A percentile compares a stretch with the other conserved stretches of the same genome.
phyloP scores from a whole-genome alignment of 2,113 vertebrate genomes.

The Sceloporus undulatus region DNA sequence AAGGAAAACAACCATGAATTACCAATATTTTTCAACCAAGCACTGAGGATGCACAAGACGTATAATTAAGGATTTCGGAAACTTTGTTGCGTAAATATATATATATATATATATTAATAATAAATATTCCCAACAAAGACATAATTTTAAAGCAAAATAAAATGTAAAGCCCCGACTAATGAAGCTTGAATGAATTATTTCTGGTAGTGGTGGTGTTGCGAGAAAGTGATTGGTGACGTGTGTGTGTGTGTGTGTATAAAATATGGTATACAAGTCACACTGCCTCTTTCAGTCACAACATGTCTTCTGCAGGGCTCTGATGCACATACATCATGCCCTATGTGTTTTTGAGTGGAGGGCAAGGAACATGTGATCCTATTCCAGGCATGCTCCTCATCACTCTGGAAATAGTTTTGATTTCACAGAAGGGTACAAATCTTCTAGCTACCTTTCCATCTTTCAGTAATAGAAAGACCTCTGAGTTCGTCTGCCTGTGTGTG shows the following conservation, averaged over 20 bases:
- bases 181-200: constrained; percentile 1
- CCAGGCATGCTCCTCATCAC: constrained; percentile 34
- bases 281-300: neutral
- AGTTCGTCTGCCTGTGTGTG: neutral
- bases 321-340: neutral
- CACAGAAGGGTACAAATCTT: constrained; percentile 21
- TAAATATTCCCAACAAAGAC: neutral
- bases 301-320: constrained; percentile 13
- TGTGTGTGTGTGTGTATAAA: too few relatives aligned
- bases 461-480: constrained; percentile 8
- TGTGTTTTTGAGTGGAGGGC: constrained; percentile 47
- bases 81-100: neutral
- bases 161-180: neutral
- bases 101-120: neutral
- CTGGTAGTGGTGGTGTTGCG: neutral
- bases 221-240: neutral
- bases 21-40: constrained; percentile 9
- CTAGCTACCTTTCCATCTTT: constrained; percentile 8
- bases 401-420: neutral
- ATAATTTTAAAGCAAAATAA: constrained; percentile 9
- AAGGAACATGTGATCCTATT: constrained; percentile 52
- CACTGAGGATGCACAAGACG: neutral
- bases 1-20: neutral
- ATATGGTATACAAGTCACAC: neutral
- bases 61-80: neutral